Conservation (phyloP, 2,888 invertebrate species). For the Esperia sulphurella region DNA sequence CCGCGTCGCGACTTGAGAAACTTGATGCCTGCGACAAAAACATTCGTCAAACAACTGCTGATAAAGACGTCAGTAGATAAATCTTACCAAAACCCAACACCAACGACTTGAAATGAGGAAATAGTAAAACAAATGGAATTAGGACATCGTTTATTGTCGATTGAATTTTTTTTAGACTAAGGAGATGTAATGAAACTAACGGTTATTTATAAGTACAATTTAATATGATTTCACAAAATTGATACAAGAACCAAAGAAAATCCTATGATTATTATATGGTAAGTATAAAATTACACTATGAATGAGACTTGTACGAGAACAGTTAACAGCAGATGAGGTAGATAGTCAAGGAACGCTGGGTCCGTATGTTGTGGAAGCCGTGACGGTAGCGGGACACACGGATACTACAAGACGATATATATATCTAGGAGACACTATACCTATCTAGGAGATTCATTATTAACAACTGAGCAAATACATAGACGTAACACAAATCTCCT, state of each 20-base stretch:
- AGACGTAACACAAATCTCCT: conserved; percentile 28
- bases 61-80: conserved; percentile 1
- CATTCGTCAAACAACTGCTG: conserved; percentile 39
- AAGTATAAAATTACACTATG: conserved; percentile 74
- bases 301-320: conserved; percentile 60
- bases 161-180: neutral
- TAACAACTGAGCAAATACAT: conserved; percentile 36
- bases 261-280: conserved; percentile 67
- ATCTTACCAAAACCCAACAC: conserved; percentile 14
- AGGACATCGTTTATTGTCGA: neutral
- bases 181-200: conserved; percentile 57
- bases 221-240: conserved; percentile 77
- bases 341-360: conserved; percentile 43
- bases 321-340: conserved; percentile 69
- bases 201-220: conserved; percentile 76
- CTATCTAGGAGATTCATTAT: conserved; percentile 60
- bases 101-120: neutral
- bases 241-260: conserved; percentile 67
- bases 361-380: conserved; percentile 36
- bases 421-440: too few species aligned
- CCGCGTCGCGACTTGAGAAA: conserved; percentile 74
- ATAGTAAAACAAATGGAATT: neutral
- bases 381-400: conserved; percentile 43
- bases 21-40: conserved; percentile 68
- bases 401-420: conserved; percentile 26